A percentile compares a stretch with the other conserved stretches of the same genome.
Conservation (phyloP, 2,797 vertebrate genomes). For the Pipistrellus kuhlii region DNA sequence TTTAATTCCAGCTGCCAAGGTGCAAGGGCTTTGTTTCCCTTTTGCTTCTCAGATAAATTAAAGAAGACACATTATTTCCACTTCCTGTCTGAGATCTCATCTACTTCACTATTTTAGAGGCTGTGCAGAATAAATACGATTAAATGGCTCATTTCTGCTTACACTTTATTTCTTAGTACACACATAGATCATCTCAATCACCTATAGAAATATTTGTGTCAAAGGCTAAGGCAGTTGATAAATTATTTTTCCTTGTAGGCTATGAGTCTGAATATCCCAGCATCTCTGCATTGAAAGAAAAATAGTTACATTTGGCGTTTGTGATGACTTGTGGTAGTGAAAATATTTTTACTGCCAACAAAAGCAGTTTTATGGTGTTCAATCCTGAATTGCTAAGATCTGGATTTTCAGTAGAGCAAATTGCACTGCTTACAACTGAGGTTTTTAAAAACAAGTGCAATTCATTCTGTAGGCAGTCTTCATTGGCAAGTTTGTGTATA, state of each 20-base stretch:
- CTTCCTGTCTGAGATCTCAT: slow-evolving; percentile 56
- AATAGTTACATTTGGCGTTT: slow-evolving; percentile 73
- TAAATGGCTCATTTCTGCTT: slow-evolving; percentile 76
- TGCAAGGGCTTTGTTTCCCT: slow-evolving; percentile 17
- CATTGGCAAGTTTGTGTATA: slow-evolving; percentile 53
- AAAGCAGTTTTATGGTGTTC: slow-evolving; percentile 76
- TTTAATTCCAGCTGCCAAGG: slow-evolving; percentile 62
- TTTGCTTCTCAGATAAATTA: slow-evolving; percentile 68
- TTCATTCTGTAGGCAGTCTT: slow-evolving; percentile 63
- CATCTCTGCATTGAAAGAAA: slow-evolving; percentile 71
- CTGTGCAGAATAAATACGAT: slow-evolving; percentile 76
- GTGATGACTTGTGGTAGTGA: slow-evolving; percentile 70
- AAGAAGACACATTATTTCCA: slow-evolving; percentile 66
- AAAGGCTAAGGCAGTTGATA: slow-evolving; percentile 78
- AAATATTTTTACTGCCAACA: slow-evolving; percentile 78
- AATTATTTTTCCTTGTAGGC: slow-evolving; percentile 66
- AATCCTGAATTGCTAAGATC: slow-evolving; percentile 74
- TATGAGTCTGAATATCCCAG: slow-evolving; percentile 66
- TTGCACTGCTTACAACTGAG: slow-evolving; percentile 62
- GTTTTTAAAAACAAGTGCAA: slow-evolving; percentile 42
- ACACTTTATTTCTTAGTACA: slow-evolving; percentile 72
- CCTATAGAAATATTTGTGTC: slow-evolving; percentile 78
- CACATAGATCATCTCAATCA: slow-evolving; percentile 74
- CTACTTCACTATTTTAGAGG: slow-evolving; percentile 59
- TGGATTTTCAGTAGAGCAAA: slow-evolving; percentile 75